Percentiles rank a stretch among this genome's conserved stretches.
Evolutionary conservation across 2,888 invertebrate species (phyloP).

Genomic region (Eudemis profundana): DNA sequence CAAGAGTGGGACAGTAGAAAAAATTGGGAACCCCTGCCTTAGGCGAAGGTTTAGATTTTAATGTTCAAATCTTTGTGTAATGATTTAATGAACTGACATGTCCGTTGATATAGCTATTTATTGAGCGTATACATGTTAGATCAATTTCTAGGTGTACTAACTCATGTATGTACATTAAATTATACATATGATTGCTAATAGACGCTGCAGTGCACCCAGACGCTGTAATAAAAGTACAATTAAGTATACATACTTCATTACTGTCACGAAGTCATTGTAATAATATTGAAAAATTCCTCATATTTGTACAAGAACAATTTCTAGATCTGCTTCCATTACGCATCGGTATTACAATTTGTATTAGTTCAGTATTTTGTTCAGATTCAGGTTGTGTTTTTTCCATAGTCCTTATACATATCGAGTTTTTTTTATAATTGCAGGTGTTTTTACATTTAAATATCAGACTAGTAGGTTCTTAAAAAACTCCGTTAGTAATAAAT

Average conservation of each 20-base stretch:
- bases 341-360: not conserved
- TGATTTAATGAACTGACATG: not conserved
- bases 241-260: not conserved
- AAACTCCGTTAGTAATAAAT: not conserved
- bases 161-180: constrained; percentile 13
- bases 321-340: not conserved
- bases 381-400: not conserved
- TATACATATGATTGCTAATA: constrained; percentile 12
- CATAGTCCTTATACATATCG: not conserved
- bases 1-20: too few relatives aligned
- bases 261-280: not conserved
- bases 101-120: not conserved
- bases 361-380: not conserved
- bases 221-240: constrained; percentile 17
- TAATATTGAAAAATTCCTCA: not conserved
- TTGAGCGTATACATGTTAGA: constrained; percentile 8
- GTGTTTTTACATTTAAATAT: constrained; percentile 8
- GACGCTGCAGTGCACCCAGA: not conserved
- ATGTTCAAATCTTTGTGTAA: constrained; percentile 15
- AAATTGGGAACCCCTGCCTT: too few relatives aligned
- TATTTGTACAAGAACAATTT: not conserved
- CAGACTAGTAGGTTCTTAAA: not conserved
- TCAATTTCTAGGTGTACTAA: constrained; percentile 22
- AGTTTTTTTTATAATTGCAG: not conserved
- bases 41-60: constrained; percentile 1